These are phyloP conservation scores for Drosophila ogumai DNA, from an alignment of 1,140 invertebrate genomes.

Conservation along the genomic window DNA sequence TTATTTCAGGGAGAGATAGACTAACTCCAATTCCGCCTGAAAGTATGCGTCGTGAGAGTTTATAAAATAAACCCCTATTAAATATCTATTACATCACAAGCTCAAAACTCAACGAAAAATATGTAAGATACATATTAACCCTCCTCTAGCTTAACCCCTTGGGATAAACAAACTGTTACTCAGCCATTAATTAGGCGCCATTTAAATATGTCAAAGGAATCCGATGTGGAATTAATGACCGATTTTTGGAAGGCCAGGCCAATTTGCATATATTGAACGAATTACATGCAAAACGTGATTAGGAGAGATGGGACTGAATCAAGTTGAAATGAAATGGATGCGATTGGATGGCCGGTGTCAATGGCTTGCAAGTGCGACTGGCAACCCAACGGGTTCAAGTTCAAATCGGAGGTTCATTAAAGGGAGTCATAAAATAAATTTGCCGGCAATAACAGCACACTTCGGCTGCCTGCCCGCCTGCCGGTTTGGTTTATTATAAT, in stretches of 20 bases:
- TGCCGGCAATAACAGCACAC: conserved; percentile 46
- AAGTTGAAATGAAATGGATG: conserved; percentile 1
- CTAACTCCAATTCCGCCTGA: conserved; percentile 6
- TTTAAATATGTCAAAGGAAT: conserved; percentile 16
- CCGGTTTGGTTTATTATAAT: conserved; percentile 40
- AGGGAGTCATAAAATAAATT: conserved; percentile 72
- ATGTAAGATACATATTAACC: no score
- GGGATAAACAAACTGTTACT: neutral
- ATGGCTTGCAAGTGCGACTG: conserved; percentile 22
- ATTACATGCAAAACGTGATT: conserved; percentile 51
- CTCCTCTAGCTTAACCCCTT: neutral
- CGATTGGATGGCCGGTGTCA: conserved; percentile 22
- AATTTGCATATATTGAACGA: conserved; percentile 35
- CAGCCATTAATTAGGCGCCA: conserved; percentile 20
- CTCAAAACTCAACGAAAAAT: neutral
- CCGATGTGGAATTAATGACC: conserved; percentile 22
- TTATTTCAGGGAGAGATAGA: neutral
- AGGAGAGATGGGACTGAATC: conserved; percentile 15
- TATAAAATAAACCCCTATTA: neutral
- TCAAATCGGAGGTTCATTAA: conserved; percentile 57
- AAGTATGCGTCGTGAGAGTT: conserved; percentile 22
- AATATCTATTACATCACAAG: neutral
- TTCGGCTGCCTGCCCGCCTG: conserved; percentile 29
- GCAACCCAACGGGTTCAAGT: conserved; percentile 39
- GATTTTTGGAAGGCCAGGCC: conserved; percentile 24